These are phyloP conservation scores for Erannis defoliaria DNA, from an alignment of 2,888 invertebrate genomes.

Conservation along the genomic window DNA sequence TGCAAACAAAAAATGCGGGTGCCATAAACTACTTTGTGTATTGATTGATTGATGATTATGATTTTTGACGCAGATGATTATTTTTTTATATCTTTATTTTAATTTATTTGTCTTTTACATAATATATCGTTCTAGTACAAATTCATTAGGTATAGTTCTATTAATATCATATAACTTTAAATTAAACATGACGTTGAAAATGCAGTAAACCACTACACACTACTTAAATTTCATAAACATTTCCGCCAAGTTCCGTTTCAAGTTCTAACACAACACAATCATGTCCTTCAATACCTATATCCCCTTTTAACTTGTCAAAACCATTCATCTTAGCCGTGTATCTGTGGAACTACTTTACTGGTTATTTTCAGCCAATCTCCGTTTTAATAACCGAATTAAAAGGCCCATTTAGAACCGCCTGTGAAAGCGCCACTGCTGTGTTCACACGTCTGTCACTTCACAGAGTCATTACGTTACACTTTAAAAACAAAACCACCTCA, in stretches of 20 bases:
- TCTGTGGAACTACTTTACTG: constrained; percentile 46
- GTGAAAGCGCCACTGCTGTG: constrained; percentile 71
- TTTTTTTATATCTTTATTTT: too few species aligned
- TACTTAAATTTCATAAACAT: background rate
- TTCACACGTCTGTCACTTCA: constrained; percentile 81
- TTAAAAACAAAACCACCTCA: constrained; percentile 67
- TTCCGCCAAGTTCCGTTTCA: constrained; percentile 7
- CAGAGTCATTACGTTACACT: constrained; percentile 59
- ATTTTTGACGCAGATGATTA: too few species aligned
- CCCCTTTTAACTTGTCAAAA: constrained; percentile 43
- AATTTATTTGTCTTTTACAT: too few species aligned
- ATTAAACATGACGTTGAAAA: too few species aligned
- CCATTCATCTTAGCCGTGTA: constrained; percentile 38
- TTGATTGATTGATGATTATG: too few species aligned
- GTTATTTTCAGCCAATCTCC: constrained; percentile 47
- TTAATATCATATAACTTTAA: too few species aligned
- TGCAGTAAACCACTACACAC: too few species aligned
- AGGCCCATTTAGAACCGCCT: constrained; percentile 60
- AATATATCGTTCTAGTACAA: too few species aligned
- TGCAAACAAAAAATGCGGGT: background rate
- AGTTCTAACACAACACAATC: constrained; percentile 23
- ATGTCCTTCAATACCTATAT: constrained; percentile 30
- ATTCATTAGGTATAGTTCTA: too few species aligned
- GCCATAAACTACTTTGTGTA: too few species aligned
- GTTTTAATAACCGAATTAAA: constrained; percentile 51